phyloP scores from a whole-genome alignment of 2,888 invertebrate species.

The Apamea anceps region DNA sequence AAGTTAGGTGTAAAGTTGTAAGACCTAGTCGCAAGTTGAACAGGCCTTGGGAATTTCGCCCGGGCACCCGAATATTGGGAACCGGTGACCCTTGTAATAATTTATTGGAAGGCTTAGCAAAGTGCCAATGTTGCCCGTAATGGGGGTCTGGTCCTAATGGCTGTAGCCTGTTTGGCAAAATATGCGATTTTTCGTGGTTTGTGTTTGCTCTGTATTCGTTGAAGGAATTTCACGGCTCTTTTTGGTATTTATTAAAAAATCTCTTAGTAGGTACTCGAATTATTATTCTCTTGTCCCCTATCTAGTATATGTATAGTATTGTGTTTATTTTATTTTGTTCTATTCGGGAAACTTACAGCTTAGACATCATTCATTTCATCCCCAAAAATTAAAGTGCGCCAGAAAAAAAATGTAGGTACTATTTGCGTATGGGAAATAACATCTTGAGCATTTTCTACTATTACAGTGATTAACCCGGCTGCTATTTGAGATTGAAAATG shows the following conservation, averaged over 20 bases:
- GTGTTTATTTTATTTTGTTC: too few species aligned
- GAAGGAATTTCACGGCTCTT: background rate
- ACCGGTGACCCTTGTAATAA: constrained; percentile 47
- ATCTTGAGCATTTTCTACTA: too few species aligned
- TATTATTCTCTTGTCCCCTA: too few species aligned
- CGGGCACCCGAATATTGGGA: constrained; percentile 11
- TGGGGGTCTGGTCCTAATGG: constrained; percentile 38
- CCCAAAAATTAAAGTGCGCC: too few species aligned
- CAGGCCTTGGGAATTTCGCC: constrained; percentile 34
- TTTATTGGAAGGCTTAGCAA: constrained; percentile 47
- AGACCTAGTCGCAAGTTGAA: constrained; percentile 31
- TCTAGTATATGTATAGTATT: too few species aligned
- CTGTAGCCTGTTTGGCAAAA: constrained; percentile 21
- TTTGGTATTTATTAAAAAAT: background rate
- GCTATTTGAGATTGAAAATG: too few species aligned
- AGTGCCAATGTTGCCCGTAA: constrained; percentile 31
- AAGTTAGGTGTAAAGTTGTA: constrained; percentile 28
- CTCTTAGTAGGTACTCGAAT: background rate
- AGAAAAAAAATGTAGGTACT: too few species aligned
- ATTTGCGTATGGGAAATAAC: too few species aligned
- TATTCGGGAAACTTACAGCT: too few species aligned
- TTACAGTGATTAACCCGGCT: too few species aligned
- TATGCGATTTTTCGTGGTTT: constrained; percentile 23
- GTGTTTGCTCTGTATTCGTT: background rate
- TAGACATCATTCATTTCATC: too few species aligned